phyloP scores from a whole-genome alignment of 2,888 invertebrate genomes.

The Microchrysa polita region DNA sequence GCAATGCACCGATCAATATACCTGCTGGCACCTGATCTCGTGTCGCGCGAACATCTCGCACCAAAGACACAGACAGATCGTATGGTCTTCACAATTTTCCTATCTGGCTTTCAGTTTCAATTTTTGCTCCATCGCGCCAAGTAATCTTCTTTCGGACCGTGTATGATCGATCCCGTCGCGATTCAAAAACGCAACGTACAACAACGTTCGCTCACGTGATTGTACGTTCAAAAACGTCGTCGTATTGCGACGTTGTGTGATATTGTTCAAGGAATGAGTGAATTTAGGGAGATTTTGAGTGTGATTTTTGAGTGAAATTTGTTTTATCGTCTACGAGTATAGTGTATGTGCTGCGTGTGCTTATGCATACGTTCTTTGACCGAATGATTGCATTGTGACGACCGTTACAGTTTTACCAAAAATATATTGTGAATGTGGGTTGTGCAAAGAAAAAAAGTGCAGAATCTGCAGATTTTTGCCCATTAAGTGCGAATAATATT shows the following conservation, averaged over 20 bases:
- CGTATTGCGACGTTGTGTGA: no score
- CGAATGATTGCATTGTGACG: not conserved
- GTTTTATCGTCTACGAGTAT: not conserved
- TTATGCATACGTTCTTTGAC: not conserved
- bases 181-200: not conserved
- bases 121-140: constrained; percentile 32
- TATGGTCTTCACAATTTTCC: not conserved
- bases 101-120: constrained; percentile 31
- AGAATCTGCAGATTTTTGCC: no score
- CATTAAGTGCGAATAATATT: no score
- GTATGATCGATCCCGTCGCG: not conserved
- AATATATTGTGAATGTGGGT: not conserved
- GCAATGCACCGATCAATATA: not conserved
- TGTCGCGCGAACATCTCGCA: constrained; percentile 23
- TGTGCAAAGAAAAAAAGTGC: not conserved
- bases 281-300: not conserved
- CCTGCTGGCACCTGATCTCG: not conserved
- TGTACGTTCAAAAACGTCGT: no score
- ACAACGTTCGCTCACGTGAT: not conserved
- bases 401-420: no score
- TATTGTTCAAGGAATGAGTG: no score
- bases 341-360: not conserved
- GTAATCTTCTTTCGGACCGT: constrained; percentile 20
- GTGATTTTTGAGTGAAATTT: constrained; percentile 24
- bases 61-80: constrained; percentile 15